Evolutionary conservation across 1,140 invertebrate species (phyloP).

Genomic region (Zaprionus nigranus): DNA sequence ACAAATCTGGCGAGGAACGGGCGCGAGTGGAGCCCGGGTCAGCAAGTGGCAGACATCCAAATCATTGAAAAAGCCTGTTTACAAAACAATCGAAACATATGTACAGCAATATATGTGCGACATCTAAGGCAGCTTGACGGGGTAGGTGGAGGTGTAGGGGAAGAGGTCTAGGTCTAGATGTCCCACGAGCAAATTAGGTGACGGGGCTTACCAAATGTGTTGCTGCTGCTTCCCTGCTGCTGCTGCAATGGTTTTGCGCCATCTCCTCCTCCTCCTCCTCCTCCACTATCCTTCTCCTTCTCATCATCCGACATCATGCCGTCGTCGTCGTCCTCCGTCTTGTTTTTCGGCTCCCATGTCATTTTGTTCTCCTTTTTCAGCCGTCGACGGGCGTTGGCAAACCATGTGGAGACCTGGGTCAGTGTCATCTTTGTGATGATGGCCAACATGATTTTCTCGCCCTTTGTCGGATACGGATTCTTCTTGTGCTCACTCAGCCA

Average conservation of each 20-base stretch:
- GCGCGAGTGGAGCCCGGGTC: not conserved
- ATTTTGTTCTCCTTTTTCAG: constrained; percentile 99
- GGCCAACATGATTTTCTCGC: constrained; percentile 98
- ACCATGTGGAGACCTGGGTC: constrained; percentile 98
- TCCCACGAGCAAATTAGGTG: constrained; percentile 23
- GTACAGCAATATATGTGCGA: constrained; percentile 7
- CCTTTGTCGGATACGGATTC: constrained; percentile 98
- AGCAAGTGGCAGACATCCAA: constrained; percentile 45
- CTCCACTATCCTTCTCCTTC: constrained; percentile 89
- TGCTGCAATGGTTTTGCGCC: constrained; percentile 84
- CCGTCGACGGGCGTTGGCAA: constrained; percentile 95
- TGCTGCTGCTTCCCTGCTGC: constrained; percentile 23
- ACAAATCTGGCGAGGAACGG: constrained; percentile 61
- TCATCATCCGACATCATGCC: constrained; percentile 94
- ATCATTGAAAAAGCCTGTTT: constrained; percentile 56
- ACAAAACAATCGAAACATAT: constrained; percentile 51
- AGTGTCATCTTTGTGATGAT: constrained; percentile 98
- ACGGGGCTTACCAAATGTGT: constrained; percentile 61
- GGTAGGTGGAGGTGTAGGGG: not conserved
- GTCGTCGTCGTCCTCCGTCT: constrained; percentile 96
- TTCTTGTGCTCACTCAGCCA: constrained; percentile 98
- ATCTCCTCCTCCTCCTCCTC: constrained; percentile 31
- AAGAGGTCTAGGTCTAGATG: constrained; percentile 24
- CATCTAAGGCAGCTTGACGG: not conserved
- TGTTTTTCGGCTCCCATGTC: constrained; percentile 98